Evolutionary conservation across 1,140 invertebrate species (phyloP).

Genomic region (Dermatophagoides farinae): DNA sequence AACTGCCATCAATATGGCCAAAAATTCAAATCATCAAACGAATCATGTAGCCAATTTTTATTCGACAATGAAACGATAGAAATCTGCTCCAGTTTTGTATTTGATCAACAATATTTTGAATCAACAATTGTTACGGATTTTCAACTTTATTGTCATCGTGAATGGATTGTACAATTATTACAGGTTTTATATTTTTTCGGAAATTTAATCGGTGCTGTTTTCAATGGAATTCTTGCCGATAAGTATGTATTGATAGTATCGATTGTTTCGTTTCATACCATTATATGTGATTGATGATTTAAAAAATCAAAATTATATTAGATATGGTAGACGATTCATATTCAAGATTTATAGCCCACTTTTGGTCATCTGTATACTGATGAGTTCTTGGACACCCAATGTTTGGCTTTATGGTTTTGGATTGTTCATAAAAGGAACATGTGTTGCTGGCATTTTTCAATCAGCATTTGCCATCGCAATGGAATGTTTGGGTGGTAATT

Average conservation of each 20-base stretch:
- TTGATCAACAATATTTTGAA: constrained; percentile 2
- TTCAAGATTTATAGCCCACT: neutral
- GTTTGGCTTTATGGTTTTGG: neutral
- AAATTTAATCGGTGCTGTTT: constrained; percentile 23
- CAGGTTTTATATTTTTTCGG: constrained; percentile 24
- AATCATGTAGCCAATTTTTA: too few relatives aligned
- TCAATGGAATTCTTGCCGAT: constrained; percentile 23
- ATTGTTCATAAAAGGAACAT: neutral
- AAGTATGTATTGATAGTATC: constrained; percentile 17
- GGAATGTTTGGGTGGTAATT: constrained; percentile 23
- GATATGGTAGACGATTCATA: neutral
- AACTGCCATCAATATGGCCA: too few relatives aligned
- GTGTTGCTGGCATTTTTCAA: neutral
- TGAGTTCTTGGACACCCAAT: neutral
- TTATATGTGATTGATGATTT: neutral
- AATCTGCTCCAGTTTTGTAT: neutral
- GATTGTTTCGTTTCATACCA: neutral
- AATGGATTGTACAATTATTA: constrained; percentile 20
- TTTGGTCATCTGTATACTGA: too few relatives aligned
- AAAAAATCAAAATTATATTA: too few relatives aligned
- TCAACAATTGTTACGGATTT: constrained; percentile 6
- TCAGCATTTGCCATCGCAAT: constrained; percentile 17
- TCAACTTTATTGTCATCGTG: constrained; percentile 20
- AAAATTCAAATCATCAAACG: too few relatives aligned
- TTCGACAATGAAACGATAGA: too few relatives aligned